Evolutionary conservation across 2,888 invertebrate species (phyloP).

Genomic region (Cantharis flavilabris): DNA sequence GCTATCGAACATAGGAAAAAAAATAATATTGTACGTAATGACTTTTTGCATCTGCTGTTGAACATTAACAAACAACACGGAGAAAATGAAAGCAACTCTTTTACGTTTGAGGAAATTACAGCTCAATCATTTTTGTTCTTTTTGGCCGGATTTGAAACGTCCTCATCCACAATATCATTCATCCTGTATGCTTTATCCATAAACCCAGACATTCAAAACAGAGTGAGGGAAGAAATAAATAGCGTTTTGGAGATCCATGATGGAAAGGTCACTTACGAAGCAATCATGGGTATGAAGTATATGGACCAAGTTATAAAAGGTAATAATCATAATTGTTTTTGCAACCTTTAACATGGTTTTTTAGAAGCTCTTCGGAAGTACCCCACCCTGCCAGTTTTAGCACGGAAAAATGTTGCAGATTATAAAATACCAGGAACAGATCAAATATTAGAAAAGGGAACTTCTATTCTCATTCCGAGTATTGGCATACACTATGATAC

Average conservation of each 20-base stretch:
- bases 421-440: conserved; percentile 1
- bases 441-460: not conserved
- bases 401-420: not conserved
- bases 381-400: not conserved
- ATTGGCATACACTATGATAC: conserved; percentile 15
- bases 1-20: conserved; percentile 9
- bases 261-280: not conserved
- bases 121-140: not conserved
- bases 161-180: not conserved
- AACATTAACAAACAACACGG: not conserved
- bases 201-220: not conserved
- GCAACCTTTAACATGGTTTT: not conserved
- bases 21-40: conserved; percentile 5
- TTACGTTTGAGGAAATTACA: not conserved
- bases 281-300: not conserved
- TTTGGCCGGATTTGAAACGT: not conserved
- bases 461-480: conserved; percentile 2
- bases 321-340: not conserved
- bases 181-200: not conserved
- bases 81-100: not conserved
- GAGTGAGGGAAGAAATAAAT: not conserved
- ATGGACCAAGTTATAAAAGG: not conserved
- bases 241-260: not conserved
- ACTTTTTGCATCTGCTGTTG: conserved; percentile 3
- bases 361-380: not conserved